Base-by-base conservation (phyloP, 2,113 vertebrate genomes). In the Bolborhynchus lineola region DNA sequence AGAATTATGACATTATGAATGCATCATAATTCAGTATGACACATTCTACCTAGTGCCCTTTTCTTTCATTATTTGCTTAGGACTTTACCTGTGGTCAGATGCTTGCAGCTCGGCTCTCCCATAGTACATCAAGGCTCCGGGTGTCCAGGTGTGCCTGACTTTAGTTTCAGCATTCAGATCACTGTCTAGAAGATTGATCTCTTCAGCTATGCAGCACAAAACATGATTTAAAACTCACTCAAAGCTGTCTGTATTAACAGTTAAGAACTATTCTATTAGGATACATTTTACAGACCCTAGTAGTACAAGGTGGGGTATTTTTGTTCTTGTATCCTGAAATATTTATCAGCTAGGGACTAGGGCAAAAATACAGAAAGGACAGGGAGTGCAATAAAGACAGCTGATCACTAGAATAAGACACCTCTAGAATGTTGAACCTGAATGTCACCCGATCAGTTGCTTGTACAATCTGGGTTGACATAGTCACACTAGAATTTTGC, bases 61-160 rank as follows among this genome's bases (percentile, higher is more conserved):
- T 50, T 35, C 78, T 82, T n/a, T 33, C 55, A 49, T 39, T 59
- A 33, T 70, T 79, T 75, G 53, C 31, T 42, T 59, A 69, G 69
- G 55, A 16, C 18, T 69, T 11, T 97, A 98, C 98, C 98, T 98
- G 97, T 98, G 98, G 85, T 98, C 98, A 26, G 98, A 98, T 0
- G 98, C 98, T 46, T 98, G 98, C 16, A 98, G 97, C 86, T 98
- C 98, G 0, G 98, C 98, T 68, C 98, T 98, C 77, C 98, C 98
- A 5, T 98, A 98, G 82, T 98, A 98, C 95, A 98, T 97, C 92
- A 98, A 97, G 47, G 92, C 97, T n/a, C 98, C 98, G 2, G 98
- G 98, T 33, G 97, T 98, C 98, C 98, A 98, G 41, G 96, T 97
- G 41, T 98, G 98, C 35, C 75, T 97, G 84, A 97, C 68, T 70